Conservation (phyloP, 2,113 vertebrate genomes). For the Eupsittula cactorum region DNA sequence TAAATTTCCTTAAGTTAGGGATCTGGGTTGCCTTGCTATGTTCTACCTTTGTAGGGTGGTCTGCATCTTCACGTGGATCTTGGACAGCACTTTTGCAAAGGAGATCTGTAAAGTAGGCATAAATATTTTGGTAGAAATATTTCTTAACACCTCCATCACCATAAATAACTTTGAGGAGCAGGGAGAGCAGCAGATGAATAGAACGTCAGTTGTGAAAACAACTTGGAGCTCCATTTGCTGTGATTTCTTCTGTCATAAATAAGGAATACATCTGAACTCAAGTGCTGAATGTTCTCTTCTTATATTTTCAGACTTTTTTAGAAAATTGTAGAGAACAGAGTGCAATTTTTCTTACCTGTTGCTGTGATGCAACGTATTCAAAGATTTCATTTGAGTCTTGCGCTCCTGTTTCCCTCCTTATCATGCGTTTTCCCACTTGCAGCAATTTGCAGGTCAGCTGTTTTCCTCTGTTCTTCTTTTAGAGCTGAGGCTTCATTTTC, state of each 20-base stretch:
- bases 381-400: not conserved
- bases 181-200: not conserved
- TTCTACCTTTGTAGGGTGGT: not conserved
- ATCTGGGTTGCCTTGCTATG: not conserved
- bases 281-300: not conserved
- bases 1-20: not conserved
- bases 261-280: not conserved
- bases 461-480: not conserved
- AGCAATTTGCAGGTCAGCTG: not conserved
- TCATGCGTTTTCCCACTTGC: not conserved
- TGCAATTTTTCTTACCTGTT: not conserved
- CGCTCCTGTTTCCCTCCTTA: not conserved
- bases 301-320: not conserved
- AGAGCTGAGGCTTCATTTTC: not conserved
- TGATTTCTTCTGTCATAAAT: not conserved
- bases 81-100: not conserved
- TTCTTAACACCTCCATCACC: not conserved
- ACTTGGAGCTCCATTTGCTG: not conserved
- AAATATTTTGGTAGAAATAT: not conserved
- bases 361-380: not conserved
- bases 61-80: not conserved
- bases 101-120: rapidly evolving
- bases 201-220: not conserved
- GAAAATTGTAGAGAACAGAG: rapidly evolving
- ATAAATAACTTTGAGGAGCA: not conserved